Evolutionary conservation across 2,113 vertebrate species (phyloP).

Genomic region (Hirundichthys speculiger): DNA sequence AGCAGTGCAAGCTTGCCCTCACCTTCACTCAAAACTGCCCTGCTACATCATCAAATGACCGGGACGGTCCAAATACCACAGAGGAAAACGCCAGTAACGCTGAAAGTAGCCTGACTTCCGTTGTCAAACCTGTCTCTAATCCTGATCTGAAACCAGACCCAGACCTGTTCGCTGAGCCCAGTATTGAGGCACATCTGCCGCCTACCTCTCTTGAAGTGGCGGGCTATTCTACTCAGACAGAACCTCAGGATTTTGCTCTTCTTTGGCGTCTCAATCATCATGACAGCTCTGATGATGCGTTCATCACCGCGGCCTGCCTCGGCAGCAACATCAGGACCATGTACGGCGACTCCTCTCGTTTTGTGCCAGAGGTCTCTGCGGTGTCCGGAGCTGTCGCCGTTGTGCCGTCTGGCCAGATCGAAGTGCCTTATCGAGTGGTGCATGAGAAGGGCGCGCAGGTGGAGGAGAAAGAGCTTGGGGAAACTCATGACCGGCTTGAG

Average conservation of each 20-base stretch:
- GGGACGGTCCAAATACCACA: conserved; percentile 12
- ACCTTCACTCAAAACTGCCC: conserved; percentile 82
- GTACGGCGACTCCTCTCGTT: conserved; percentile 79
- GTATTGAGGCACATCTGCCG: conserved; percentile 11
- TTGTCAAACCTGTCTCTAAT: neutral
- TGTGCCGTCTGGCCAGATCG: conserved; percentile 61
- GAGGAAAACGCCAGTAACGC: conserved; percentile 4
- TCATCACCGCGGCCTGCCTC: neutral
- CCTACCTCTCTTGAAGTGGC: neutral
- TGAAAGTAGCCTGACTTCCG: neutral
- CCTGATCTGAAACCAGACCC: neutral
- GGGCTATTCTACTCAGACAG: conserved; percentile 83
- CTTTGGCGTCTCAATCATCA: conserved; percentile 89
- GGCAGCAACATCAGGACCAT: conserved; percentile 76
- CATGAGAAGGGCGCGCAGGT: conserved; percentile 93
- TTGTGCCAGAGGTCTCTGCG: conserved; percentile 77
- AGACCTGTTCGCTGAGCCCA: conserved; percentile 5
- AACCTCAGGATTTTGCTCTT: conserved; percentile 89
- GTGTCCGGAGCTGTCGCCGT: conserved; percentile 41
- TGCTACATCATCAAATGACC: conserved; percentile 14
- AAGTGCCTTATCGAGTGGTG: conserved; percentile 86
- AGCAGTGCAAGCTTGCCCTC: conserved; percentile 85
- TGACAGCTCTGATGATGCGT: conserved; percentile 52
- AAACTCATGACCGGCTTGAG: conserved; percentile 78
- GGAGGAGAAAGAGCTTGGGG: conserved; percentile 87